Conservation (phyloP, 2,113 vertebrate genomes). For the Okapia johnstoni region DNA sequence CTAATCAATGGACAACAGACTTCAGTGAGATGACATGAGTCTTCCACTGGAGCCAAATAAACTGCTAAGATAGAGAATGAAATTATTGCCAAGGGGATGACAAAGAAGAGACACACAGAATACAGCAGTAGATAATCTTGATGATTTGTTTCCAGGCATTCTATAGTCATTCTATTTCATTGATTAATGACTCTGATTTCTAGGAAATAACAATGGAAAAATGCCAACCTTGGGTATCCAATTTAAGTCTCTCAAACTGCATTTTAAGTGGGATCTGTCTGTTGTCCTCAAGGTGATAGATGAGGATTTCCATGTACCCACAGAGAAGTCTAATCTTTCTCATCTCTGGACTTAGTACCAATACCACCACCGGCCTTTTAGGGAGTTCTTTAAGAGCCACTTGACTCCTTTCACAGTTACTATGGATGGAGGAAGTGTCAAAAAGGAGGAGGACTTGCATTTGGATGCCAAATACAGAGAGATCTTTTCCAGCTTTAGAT, state of each 20-base stretch:
- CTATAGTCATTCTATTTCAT: background rate
- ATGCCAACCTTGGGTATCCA: background rate
- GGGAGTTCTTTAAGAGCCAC: background rate
- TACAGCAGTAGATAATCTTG: background rate
- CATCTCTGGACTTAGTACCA: background rate
- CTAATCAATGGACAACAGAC: background rate
- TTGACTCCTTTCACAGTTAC: background rate
- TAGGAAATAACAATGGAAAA: background rate
- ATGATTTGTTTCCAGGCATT: background rate
- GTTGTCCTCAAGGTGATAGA: background rate
- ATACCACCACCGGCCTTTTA: background rate
- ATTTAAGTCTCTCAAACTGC: background rate
- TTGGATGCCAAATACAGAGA: background rate
- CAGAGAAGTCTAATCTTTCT: background rate
- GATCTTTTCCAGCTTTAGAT: background rate
- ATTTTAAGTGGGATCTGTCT: background rate
- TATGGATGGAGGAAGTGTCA: background rate
- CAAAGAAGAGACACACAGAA: background rate
- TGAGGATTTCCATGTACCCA: background rate
- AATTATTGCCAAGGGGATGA: background rate
- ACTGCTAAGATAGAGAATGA: background rate
- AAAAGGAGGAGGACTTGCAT: background rate
- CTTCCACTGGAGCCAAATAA: background rate
- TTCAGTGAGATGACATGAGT: background rate
- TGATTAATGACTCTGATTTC: background rate